Evolutionary conservation across 1,140 invertebrate genomes (phyloP).

Genomic region (Acromyrmex echinatior): DNA sequence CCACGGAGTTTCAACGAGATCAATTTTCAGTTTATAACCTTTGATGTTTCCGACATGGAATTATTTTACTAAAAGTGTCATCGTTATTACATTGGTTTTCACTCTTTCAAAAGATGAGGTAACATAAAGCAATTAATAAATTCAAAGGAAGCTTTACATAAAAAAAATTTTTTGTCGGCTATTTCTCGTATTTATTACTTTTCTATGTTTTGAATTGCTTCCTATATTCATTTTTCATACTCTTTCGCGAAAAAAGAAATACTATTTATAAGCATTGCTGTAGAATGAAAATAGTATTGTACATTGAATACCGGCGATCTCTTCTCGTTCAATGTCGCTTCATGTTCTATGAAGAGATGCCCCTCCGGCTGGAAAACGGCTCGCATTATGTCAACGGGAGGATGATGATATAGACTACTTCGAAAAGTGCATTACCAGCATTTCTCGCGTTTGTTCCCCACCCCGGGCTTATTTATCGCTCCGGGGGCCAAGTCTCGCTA

Average conservation of each 20-base stretch:
- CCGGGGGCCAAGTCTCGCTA: not conserved
- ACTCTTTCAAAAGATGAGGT: not conserved
- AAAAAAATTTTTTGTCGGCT: not conserved
- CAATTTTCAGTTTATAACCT: slow-evolving; percentile 5
- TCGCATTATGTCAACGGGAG: slow-evolving; percentile 57
- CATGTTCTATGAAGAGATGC: not conserved
- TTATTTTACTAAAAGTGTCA: slow-evolving; percentile 23
- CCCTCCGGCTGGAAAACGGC: slow-evolving; percentile 39
- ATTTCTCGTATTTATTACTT: not conserved
- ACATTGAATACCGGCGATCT: slow-evolving; percentile 27
- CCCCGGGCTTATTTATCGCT: slow-evolving; percentile 55
- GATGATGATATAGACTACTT: slow-evolving; percentile 58
- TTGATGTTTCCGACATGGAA: slow-evolving; percentile 11
- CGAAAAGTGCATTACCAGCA: slow-evolving; percentile 58
- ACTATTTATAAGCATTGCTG: not conserved
- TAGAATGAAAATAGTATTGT: not conserved
- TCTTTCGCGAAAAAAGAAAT: not conserved
- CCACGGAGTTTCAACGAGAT: slow-evolving; percentile 17
- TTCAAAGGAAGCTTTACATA: not conserved
- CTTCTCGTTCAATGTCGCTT: not conserved
- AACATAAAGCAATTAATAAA: not conserved
- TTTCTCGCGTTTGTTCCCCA: slow-evolving; percentile 56
- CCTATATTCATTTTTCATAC: not conserved
- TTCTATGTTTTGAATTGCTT: not conserved
- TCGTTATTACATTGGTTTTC: slow-evolving; percentile 5